Conservation (phyloP, 2,888 invertebrate species). For the Barypeithes pellucidus region DNA sequence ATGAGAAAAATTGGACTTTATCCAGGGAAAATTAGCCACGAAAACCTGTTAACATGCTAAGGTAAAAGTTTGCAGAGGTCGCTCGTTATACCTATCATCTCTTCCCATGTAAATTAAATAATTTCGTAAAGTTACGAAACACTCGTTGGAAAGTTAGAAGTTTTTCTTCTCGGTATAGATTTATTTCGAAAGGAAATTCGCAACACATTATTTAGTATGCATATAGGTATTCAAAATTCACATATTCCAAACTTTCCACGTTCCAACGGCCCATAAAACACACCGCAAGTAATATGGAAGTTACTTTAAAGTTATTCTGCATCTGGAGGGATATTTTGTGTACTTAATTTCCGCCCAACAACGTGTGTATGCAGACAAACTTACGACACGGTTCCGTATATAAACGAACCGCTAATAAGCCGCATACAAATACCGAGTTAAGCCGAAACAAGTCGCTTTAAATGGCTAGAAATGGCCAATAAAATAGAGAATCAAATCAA, state of each 20-base stretch:
- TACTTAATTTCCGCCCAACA: slow-evolving; percentile 63
- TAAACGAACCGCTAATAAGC: slow-evolving; percentile 63
- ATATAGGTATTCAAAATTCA: slow-evolving; percentile 27
- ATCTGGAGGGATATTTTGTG: slow-evolving; percentile 61
- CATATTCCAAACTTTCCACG: slow-evolving; percentile 52
- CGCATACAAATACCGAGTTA: slow-evolving; percentile 52
- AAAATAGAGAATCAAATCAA: no score
- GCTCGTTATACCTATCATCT: slow-evolving; percentile 64
- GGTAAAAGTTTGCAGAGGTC: slow-evolving; percentile 65
- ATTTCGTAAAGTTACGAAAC: slow-evolving; percentile 53
- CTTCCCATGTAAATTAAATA: slow-evolving; percentile 71
- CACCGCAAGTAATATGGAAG: slow-evolving; percentile 51
- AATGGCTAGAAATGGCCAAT: slow-evolving; percentile 38
- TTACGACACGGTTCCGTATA: slow-evolving; percentile 62
- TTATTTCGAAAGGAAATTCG: slow-evolving; percentile 3
- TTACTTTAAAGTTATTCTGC: slow-evolving; percentile 60
- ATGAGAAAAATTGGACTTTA: slow-evolving; percentile 62
- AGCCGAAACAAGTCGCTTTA: slow-evolving; percentile 38
- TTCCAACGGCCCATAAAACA: slow-evolving; percentile 51
- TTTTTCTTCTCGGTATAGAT: background rate
- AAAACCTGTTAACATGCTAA: slow-evolving; percentile 51
- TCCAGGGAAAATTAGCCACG: slow-evolving; percentile 22
- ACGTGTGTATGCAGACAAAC: slow-evolving; percentile 60
- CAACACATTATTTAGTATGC: slow-evolving; percentile 19
- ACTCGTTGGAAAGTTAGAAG: no score